Percentiles rank a stretch among this genome's conserved stretches.
phyloP scores from a whole-genome alignment of 1,140 invertebrate genomes.

The Papilio aristodemus region DNA sequence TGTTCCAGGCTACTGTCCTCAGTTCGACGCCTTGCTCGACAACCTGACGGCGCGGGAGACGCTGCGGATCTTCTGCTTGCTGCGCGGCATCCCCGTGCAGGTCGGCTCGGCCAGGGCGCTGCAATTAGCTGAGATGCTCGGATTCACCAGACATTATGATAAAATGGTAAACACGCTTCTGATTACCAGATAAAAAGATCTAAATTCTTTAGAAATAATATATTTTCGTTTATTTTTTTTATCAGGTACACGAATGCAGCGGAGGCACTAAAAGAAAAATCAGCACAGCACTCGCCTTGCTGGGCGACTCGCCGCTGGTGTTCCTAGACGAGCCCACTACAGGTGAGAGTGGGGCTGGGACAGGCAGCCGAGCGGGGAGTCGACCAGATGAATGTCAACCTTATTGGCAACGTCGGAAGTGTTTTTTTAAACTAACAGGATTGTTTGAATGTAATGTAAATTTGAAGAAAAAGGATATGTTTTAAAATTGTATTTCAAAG shows the following conservation, averaged over 20 bases:
- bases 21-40: slow-evolving; percentile 88
- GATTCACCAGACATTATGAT: slow-evolving; percentile 79
- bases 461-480: no score
- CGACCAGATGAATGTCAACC: no score
- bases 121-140: slow-evolving; percentile 67
- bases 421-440: no score
- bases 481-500: no score
- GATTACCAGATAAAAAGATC: no score
- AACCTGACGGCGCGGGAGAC: slow-evolving; percentile 88
- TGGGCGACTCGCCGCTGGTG: slow-evolving; percentile 93
- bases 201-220: neutral
- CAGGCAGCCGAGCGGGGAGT: no score
- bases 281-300: slow-evolving; percentile 94
- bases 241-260: slow-evolving; percentile 85
- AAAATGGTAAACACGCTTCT: slow-evolving; percentile 69
- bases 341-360: no score
- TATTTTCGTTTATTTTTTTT: slow-evolving; percentile 28
- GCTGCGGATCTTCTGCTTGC: slow-evolving; percentile 85
- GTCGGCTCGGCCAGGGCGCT: slow-evolving; percentile 56
- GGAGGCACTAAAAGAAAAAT: slow-evolving; percentile 98
- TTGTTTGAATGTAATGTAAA: no score
- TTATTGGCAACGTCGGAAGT: no score
- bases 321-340: slow-evolving; percentile 93
- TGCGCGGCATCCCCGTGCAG: slow-evolving; percentile 83
- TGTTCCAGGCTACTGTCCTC: slow-evolving; percentile 85